Conservation (phyloP, 2,797 vertebrate species). For the Xiphophorus birchmanni region DNA sequence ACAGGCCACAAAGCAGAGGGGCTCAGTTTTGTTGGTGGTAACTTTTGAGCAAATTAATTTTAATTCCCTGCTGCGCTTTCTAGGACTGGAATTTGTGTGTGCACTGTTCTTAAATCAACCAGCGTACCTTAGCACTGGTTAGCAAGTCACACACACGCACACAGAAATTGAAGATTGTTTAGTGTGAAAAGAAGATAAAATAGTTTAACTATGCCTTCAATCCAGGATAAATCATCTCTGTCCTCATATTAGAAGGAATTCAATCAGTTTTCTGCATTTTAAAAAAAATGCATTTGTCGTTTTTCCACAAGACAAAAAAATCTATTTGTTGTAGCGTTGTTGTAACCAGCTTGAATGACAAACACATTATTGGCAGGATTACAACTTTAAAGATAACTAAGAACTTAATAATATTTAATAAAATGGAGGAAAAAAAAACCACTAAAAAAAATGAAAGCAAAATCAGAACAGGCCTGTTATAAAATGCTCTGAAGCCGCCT, state of each 20-base stretch:
- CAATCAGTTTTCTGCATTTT: not conserved
- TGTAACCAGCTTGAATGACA: no score
- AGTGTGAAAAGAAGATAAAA: not conserved
- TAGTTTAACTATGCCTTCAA: not conserved
- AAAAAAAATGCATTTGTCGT: not conserved
- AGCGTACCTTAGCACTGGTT: not conserved
- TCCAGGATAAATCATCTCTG: not conserved
- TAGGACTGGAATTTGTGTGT: not conserved
- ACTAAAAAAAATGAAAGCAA: no score
- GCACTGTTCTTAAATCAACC: not conserved
- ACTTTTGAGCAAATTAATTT: not conserved
- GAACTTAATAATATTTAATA: no score
- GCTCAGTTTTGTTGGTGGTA: slow-evolving; percentile 3
- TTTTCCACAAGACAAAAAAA: not conserved
- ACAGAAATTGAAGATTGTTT: not conserved
- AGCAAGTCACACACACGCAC: not conserved
- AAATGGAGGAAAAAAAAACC: no score
- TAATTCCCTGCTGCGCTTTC: not conserved
- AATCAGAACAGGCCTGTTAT: not conserved
- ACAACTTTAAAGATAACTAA: not conserved
- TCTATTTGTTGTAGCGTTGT: no score
- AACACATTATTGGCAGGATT: not conserved
- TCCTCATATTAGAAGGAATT: not conserved
- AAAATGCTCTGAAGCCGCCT: not conserved
- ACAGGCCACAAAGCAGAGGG: slow-evolving; percentile 21